Evolutionary conservation across 2,797 vertebrate species (phyloP), one percentile per base, ranked within the genome.

Genomic region (Amphiprion clarkii): DNA sequence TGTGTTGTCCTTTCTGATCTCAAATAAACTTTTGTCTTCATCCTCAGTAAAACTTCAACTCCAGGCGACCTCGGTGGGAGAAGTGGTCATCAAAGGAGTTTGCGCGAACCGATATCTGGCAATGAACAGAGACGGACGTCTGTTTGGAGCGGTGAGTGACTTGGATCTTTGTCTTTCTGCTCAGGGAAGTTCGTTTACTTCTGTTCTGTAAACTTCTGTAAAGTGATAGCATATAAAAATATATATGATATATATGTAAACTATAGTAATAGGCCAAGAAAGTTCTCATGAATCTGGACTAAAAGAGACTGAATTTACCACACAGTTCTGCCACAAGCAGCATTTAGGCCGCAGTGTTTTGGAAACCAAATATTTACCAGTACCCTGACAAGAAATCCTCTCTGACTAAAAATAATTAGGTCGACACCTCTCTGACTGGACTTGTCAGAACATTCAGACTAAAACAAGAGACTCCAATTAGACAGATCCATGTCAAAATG

Each of bases 31-130:
- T 74, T 57, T 60, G 1, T 82, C 1, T 68, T 51, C 59, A 23
- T 57, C 44, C 23, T 36, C 84, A 99, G 98, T 99, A 87, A 99
- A 98, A 85, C 95, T 99, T 69, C 97, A 99, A 44, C 95, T 99
- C 31, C 98, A 99, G 92, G 97, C 98, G 0, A 98, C 97, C 74
- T 96, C 98, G 0, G 94, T 96, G 84, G 98, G 98, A 33, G 97
- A 99, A 55, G 96, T 99, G 68, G 95, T 98, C 51, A 99, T 99
- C 92, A 99, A 99, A 88, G 98, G 98, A 2, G 84, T 98, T 8
- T 95, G 93, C 29, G 96, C 98, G 0, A 98, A 99, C 89, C 97
- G 98, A 46, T 99, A 98, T 77, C 96, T 99, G 84, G 97, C 98
- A 13, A 99, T 99, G 98, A 98, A 96, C 93, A 94, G 97, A 82